Conservation (phyloP, 2,888 invertebrate genomes). For the Phengaris arion region DNA sequence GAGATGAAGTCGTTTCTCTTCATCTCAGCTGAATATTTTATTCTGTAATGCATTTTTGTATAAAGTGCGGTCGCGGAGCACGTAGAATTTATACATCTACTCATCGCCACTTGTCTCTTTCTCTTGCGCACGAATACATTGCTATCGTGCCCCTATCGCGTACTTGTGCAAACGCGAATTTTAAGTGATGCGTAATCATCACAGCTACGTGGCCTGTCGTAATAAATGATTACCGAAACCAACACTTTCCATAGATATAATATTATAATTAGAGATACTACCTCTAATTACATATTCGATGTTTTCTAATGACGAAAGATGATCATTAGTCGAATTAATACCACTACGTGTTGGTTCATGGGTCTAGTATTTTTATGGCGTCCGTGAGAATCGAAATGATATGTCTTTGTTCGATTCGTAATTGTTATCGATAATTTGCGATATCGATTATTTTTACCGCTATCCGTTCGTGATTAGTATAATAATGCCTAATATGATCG, state of each 20-base stretch:
- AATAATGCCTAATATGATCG: constrained; percentile 7
- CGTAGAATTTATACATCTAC: no score
- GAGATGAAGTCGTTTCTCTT: no score
- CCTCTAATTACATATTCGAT: constrained; percentile 75
- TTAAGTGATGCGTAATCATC: no score
- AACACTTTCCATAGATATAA: neutral
- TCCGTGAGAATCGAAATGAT: constrained; percentile 75
- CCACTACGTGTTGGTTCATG: constrained; percentile 74
- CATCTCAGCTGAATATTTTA: no score
- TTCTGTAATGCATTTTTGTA: no score
- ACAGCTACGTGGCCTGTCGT: neutral
- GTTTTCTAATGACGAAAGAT: constrained; percentile 31
- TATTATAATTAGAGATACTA: constrained; percentile 37
- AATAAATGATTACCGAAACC: constrained; percentile 5
- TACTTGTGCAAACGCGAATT: no score
- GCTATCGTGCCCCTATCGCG: no score
- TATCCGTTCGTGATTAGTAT: neutral
- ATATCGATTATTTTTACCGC: constrained; percentile 20
- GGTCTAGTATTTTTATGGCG: constrained; percentile 60
- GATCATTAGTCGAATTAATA: constrained; percentile 78
- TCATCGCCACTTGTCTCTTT: no score
- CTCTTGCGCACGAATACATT: no score
- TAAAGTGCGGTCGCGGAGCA: no score
- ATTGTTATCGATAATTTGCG: constrained; percentile 28
- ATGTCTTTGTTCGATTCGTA: constrained; percentile 40